Base-by-base conservation (phyloP, 1,140 invertebrate genomes). In the Drosophila sulfurigaster region DNA sequence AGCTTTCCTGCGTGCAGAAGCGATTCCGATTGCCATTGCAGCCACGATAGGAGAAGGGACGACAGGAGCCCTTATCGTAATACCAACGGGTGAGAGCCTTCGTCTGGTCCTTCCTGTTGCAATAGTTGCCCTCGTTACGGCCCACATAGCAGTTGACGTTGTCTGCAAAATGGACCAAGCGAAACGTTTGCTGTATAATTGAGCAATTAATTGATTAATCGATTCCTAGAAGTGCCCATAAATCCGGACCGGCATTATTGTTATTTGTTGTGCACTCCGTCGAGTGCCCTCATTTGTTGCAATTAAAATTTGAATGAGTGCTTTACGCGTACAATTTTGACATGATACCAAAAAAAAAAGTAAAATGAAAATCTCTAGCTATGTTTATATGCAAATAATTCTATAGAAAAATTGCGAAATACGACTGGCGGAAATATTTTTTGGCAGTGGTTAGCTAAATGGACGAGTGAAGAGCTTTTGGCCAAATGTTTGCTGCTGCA, bases 21-120 rank as follows among this genome's bases (percentile, higher is more conserved):
- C 91, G 91, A 58, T 92, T 92, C 7, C 91, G 79, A 66, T 92
- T 92, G n/a, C 91, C 91, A 48, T 91, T 89, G 78, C 91, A 92
- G 8, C 91, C 91, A 10, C 79, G 82, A 71, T 92, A 92, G 63
- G 7, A 72, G 48, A 92, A 91, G 54, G 80, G 82, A 3, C 70
- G 76, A 58, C 91, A 92, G 25, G 49, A 13, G 7, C 91, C 91
- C 20, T 92, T 92, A 66, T 91, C 87, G 41, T 79, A 81, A n/a
- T 86, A 92, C 87, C 87, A 92, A 8, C 91, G 81, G 11, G 91
- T 91, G 11, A 81, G 75, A 5, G 78, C 66, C 57, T 74, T 82
- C 1, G 81, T 86, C 16, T 91, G 77, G 28, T 91, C 87, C 71
- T 92, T 92, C 46, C 85, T 89, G 71, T 64, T 92, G 81, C 91